Evolutionary conservation across 35 echinoderm and acorn worm genomes (phyloP), one percentile per base, ranked within the genome.

Genomic region (Patiria miniata): DNA sequence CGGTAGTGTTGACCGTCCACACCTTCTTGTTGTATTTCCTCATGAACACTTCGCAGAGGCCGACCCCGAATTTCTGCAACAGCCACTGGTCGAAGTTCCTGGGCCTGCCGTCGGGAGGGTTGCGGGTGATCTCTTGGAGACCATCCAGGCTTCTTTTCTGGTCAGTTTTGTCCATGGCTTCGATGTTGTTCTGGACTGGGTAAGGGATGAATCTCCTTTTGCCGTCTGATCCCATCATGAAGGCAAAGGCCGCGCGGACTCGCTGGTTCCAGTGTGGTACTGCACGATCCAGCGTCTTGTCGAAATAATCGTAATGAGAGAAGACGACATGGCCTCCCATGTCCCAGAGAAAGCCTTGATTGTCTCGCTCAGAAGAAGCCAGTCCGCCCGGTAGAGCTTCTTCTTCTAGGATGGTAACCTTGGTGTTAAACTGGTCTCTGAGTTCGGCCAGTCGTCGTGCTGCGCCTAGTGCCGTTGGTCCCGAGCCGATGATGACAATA

Each of bases 271-370:
- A 87, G 12, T 87, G 38, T 36, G 14, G 14, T 14, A 87, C 85
- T 8, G 68, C 85, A 8, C n/a, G 28, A 30, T 87, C 85, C 8
- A 87, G 65, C 5, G 39, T 51, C 14, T 52, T 79, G 68, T 78
- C 68, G 42, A 78, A 87, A 30, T 87, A 87, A 16, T 51, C 68
- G 50, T 87, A 87, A 44, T 78, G 85, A 7, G 85, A 87, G 40
- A 79, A 87, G 68, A 87, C 85, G 33, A 87, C 68, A 51, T 87
- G 85, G 54, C 73, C 85, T 17, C 85, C 85, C 68, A 87, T 87
- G 61, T 87, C 85, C 85, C 85, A 87, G 21, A 87, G 85, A 78
- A 87, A 87, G 12, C 85, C 85, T 1, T 33, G 14, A 7, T 87
- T 69, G 39, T 87, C 85, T 30, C 85, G 5, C 23, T 78, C 85